These are phyloP conservation scores for Microchrysa polita DNA, from an alignment of 2,888 invertebrate genomes.

Conservation along the genomic window DNA sequence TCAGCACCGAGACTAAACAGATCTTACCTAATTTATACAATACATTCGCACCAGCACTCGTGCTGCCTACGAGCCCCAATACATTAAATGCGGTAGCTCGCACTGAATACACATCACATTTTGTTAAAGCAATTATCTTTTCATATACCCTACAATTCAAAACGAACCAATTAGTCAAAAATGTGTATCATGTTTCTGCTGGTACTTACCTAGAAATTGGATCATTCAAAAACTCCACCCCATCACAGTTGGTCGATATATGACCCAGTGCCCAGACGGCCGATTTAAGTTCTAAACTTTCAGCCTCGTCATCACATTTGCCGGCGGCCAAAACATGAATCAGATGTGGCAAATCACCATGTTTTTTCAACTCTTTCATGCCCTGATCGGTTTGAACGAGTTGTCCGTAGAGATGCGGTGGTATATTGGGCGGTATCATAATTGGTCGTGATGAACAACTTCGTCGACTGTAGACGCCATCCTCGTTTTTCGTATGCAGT, in stretches of 20 bases:
- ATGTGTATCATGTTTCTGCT: not conserved
- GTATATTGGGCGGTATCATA: slow-evolving; percentile 65
- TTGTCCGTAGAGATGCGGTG: slow-evolving; percentile 86
- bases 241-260: slow-evolving; percentile 79
- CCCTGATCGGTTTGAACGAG: slow-evolving; percentile 74
- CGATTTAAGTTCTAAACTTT: slow-evolving; percentile 82
- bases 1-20: not conserved
- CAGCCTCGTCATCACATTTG: slow-evolving; percentile 72
- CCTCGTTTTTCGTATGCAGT: slow-evolving; percentile 81
- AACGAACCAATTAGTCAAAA: not conserved
- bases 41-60: slow-evolving; percentile 82
- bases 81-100: slow-evolving; percentile 90
- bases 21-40: slow-evolving; percentile 74
- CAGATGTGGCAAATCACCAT: slow-evolving; percentile 58
- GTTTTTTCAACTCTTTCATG: slow-evolving; percentile 59
- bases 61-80: slow-evolving; percentile 85
- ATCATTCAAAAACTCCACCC: slow-evolving; percentile 76
- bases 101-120: slow-evolving; percentile 86
- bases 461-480: slow-evolving; percentile 77
- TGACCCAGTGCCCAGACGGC: slow-evolving; percentile 91
- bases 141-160: slow-evolving; percentile 60
- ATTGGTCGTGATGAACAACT: slow-evolving; percentile 70
- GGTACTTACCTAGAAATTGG: slow-evolving; percentile 57
- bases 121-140: slow-evolving; percentile 73
- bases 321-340: slow-evolving; percentile 62